Base-by-base conservation (phyloP, 2,113 vertebrate species). In the Centropus bengalensis region DNA sequence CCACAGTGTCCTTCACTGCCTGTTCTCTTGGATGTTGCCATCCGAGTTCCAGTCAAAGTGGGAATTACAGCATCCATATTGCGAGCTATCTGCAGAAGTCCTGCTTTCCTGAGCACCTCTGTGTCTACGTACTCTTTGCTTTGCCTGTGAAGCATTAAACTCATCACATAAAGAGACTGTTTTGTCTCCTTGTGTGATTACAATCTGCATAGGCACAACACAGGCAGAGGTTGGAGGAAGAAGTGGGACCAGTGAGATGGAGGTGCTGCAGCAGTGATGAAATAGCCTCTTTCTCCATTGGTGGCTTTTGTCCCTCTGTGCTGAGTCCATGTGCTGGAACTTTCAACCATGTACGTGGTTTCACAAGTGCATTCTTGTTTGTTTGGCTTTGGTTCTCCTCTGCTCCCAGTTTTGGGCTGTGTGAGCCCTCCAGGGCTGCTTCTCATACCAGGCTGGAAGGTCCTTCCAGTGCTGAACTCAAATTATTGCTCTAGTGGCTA, bases 281-380 rank as follows among this genome's bases (percentile, higher is more conserved):
- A 95, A 93, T 51, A 49, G 38, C 26, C 87, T 36, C 63, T 83
- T 95, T 94, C 64, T 87, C 55, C 32, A 89, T 70, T 60, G 82
- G 51, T 95, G 82, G 70, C 91, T 95, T 95, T 96, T 94, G 56
- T 88, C 85, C 85, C 64, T 93, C 85, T 89, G 14, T 77, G 85
- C 83, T 80, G 80, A 86, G 76, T 68, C 88, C 38, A 33, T 12
- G 26, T 40, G 23, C 88, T 95, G 63, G 71, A 94, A 88, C 86
- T 91, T 94, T 95, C 93, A 94, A 87, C 89, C 85, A 33, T 80
- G 91, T 80, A 30, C 38, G 3, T 51, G 64, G 87, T 95, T 96
- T 96, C 96, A 91, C 71, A 96, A 95, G 79, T 70, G 71, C 58
- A 26, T 89, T 91, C 82, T 77, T 93, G 59, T 76, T 86, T 77